These are phyloP conservation scores for Eubasilissa splendida DNA, from an alignment of 2,888 invertebrate genomes.

Conservation along the genomic window DNA sequence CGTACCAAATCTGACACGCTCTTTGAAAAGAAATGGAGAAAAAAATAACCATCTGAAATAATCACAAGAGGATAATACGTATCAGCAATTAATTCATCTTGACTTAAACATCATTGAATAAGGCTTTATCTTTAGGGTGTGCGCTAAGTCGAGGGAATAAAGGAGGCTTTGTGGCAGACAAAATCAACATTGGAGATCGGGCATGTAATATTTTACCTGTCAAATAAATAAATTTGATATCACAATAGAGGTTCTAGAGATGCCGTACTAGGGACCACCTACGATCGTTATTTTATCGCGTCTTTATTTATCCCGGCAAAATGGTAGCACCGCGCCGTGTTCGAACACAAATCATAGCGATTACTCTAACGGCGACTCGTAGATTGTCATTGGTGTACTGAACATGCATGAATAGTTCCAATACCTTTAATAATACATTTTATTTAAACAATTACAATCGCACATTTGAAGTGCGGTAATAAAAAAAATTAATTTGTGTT, in stretches of 20 bases:
- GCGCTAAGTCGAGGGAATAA: conserved; percentile 46
- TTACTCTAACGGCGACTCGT: no score
- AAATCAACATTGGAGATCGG: conserved; percentile 35
- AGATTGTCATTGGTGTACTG: no score
- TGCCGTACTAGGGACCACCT: conserved; percentile 34
- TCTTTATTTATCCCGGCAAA: conserved; percentile 20
- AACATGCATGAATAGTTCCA: no score
- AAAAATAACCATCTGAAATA: conserved; percentile 1
- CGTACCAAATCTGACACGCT: conserved; percentile 2
- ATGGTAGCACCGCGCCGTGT: not conserved
- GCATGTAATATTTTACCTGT: conserved; percentile 38
- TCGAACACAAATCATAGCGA: no score
- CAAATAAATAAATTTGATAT: conserved; percentile 44
- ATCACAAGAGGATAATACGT: conserved; percentile 14
- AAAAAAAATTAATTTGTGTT: no score
- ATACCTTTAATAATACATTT: no score
- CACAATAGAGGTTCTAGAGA: conserved; percentile 30
- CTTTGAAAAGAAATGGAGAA: not conserved
- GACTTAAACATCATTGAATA: not conserved
- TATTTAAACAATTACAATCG: no score
- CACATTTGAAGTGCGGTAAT: no score
- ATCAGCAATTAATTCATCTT: conserved; percentile 13
- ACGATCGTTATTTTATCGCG: conserved; percentile 13
- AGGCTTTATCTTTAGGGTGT: conserved; percentile 34
- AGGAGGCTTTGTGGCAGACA: conserved; percentile 35